These are phyloP conservation scores for Heliothis peltigera DNA, from an alignment of 2,888 invertebrate genomes.

Conservation along the genomic window DNA sequence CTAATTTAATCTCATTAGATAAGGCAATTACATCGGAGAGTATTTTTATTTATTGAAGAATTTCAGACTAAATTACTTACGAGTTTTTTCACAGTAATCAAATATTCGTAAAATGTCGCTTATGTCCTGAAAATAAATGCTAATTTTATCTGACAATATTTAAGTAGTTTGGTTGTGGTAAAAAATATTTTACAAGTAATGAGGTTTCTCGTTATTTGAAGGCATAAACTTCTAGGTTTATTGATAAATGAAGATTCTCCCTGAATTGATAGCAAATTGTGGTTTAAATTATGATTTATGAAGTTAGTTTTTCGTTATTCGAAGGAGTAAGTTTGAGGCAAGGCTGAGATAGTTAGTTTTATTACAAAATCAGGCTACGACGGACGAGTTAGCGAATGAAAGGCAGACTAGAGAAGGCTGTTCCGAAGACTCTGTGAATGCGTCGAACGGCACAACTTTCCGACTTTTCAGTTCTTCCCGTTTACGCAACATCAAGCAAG, in stretches of 20 bases:
- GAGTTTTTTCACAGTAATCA: neutral
- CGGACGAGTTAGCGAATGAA: slow-evolving; percentile 55
- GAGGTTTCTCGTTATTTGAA: slow-evolving; percentile 18
- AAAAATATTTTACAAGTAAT: slow-evolving; percentile 9
- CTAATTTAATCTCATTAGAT: slow-evolving; percentile 1
- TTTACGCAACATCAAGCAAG: slow-evolving; percentile 71
- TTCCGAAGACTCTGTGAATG: slow-evolving; percentile 44
- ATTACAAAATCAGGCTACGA: slow-evolving; percentile 41
- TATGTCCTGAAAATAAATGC: neutral
- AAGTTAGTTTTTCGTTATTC: slow-evolving; percentile 21
- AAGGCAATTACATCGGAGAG: neutral
- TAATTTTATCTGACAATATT: slow-evolving; percentile 1
- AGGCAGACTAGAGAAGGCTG: slow-evolving; percentile 27
- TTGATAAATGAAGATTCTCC: neutral
- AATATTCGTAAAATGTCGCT: neutral
- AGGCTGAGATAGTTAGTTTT: slow-evolving; percentile 38
- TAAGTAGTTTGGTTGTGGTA: neutral
- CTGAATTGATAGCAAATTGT: slow-evolving; percentile 4
- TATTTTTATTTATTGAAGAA: slow-evolving; percentile 5
- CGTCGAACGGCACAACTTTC: slow-evolving; percentile 56
- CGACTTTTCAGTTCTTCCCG: slow-evolving; percentile 42
- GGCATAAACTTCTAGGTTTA: slow-evolving; percentile 11
- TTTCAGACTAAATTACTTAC: neutral
- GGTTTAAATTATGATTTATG: slow-evolving; percentile 4
- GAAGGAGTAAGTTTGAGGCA: slow-evolving; percentile 14